Percentiles rank a stretch among this genome's conserved stretches.
phyloP scores from a whole-genome alignment of 2,113 vertebrate genomes.

The Lamprotornis superbus region DNA sequence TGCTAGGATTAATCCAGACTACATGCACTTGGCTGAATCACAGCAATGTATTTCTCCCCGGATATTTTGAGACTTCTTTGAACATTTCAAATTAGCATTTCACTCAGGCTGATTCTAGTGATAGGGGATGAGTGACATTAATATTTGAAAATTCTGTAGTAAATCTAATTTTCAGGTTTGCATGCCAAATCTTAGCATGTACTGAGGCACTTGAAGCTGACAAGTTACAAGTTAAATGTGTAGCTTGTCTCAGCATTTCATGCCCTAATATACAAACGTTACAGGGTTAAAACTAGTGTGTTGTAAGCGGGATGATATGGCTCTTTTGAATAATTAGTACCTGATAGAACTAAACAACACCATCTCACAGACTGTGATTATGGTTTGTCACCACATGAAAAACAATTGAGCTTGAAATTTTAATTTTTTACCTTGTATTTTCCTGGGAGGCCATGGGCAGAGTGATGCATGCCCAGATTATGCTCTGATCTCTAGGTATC shows the following conservation, averaged over 20 bases:
- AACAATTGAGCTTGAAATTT: neutral
- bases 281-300: neutral
- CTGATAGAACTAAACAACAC: neutral
- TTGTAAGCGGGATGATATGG: neutral
- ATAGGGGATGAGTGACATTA: neutral
- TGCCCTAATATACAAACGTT: neutral
- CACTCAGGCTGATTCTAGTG: neutral
- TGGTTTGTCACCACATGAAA: neutral
- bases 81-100: neutral
- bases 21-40: neutral
- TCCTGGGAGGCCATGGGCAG: neutral
- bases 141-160: neutral
- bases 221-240: neutral
- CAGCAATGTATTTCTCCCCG: neutral
- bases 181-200: neutral
- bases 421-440: neutral
- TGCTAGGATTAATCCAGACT: neutral
- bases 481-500: neutral
- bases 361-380: neutral
- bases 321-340: neutral
- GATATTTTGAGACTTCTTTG: neutral
- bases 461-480: neutral
- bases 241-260: neutral
- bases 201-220: neutral
- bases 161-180: conserved; percentile 16